phyloP scores from a whole-genome alignment of 2,113 vertebrate genomes.

The Triplophysa dalaica region DNA sequence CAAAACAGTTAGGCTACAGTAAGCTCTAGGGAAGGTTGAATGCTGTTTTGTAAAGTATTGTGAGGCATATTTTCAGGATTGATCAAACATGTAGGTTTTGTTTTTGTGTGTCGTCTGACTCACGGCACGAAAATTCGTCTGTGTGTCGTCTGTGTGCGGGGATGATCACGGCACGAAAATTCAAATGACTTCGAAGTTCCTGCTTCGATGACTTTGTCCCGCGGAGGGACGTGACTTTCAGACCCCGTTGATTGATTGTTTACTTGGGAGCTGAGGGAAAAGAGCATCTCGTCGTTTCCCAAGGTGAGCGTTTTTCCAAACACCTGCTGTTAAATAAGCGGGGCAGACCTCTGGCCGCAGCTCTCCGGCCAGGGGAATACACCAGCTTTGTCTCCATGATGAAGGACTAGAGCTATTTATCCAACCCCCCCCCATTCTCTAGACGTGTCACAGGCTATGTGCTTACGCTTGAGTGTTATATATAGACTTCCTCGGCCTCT shows the following conservation, averaged over 20 bases:
- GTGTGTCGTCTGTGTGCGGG: constrained; percentile 30
- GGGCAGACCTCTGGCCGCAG: constrained; percentile 54
- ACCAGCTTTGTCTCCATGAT: constrained; percentile 55
- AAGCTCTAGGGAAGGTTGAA: background rate
- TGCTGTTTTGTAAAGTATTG: background rate
- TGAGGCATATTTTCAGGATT: background rate
- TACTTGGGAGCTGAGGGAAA: constrained; percentile 48
- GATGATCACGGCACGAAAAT: constrained; percentile 56
- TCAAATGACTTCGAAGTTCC: constrained; percentile 56
- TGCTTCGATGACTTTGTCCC: constrained; percentile 56
- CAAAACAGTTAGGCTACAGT: background rate
- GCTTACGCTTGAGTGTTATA: constrained; percentile 61
- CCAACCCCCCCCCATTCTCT: constrained; percentile 50
- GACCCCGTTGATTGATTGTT: constrained; percentile 56
- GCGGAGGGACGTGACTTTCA: constrained; percentile 48
- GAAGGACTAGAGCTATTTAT: constrained; percentile 63
- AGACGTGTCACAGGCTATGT: constrained; percentile 53
- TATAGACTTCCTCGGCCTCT: constrained; percentile 65
- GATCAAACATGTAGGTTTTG: constrained; percentile 10
- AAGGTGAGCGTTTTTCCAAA: constrained; percentile 60
- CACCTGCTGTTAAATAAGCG: constrained; percentile 59
- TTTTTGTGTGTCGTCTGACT: constrained; percentile 30
- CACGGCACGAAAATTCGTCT: constrained; percentile 50
- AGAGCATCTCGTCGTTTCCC: constrained; percentile 57
- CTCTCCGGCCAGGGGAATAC: constrained; percentile 56